A percentile compares a stretch with the other conserved stretches of the same genome.
Conservation (phyloP, 1,140 invertebrate species). For the Ceratina australensis region DNA sequence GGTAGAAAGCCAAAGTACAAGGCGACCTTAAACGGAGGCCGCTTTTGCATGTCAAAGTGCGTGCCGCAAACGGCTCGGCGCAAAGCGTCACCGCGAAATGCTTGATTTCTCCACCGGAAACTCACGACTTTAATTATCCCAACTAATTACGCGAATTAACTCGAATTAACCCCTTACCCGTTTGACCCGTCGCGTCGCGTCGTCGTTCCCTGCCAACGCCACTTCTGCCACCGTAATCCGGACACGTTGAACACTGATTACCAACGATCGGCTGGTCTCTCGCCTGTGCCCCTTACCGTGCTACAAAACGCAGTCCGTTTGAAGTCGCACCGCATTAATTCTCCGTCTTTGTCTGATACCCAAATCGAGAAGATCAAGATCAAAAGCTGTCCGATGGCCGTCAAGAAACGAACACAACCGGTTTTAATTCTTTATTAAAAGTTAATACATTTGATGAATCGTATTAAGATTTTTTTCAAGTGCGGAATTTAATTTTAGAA, state of each 20-base stretch:
- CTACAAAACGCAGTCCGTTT: conserved; percentile 52
- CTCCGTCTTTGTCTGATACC: not conserved
- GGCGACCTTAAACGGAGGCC: not conserved
- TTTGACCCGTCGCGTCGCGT: conserved; percentile 45
- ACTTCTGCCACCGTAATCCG: conserved; percentile 50
- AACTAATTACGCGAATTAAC: conserved; percentile 71
- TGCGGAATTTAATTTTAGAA: no score
- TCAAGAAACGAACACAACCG: no score
- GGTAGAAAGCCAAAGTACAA: not conserved
- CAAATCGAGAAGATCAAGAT: conserved; percentile 12
- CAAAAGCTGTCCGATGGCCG: not conserved
- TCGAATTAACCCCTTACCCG: conserved; percentile 67
- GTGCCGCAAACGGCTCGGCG: conserved; percentile 20
- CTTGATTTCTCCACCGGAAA: conserved; percentile 50
- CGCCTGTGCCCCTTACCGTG: conserved; percentile 46
- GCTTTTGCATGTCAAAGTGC: conserved; percentile 46
- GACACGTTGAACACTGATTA: conserved; percentile 59
- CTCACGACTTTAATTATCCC: conserved; percentile 67
- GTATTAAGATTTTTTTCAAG: no score
- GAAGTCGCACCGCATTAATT: conserved; percentile 59
- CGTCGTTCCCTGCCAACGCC: conserved; percentile 30
- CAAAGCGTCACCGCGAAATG: conserved; percentile 35
- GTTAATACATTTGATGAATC: no score
- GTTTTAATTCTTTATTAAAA: no score
- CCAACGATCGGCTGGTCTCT: conserved; percentile 58